Conservation (phyloP, 2,113 vertebrate genomes). For the Rattus norvegicus region DNA sequence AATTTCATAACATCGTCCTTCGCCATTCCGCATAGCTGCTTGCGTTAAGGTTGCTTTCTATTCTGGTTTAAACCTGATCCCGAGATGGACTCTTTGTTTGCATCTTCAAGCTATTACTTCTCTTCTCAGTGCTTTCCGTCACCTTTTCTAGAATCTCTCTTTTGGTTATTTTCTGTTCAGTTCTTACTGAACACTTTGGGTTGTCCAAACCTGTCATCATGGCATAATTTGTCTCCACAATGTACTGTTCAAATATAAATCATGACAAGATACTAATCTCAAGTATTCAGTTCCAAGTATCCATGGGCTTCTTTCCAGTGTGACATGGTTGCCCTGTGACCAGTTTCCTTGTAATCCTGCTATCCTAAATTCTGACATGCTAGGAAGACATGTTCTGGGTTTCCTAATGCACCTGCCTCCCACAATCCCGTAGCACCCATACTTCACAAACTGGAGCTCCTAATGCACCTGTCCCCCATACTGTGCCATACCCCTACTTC, state of each 20-base stretch:
- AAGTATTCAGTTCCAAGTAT: neutral
- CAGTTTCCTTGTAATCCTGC: neutral
- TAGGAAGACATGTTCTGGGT: neutral
- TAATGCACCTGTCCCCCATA: neutral
- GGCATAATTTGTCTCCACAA: neutral
- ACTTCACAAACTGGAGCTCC: neutral
- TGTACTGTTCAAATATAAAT: neutral
- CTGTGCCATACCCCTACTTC: neutral
- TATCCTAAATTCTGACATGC: neutral
- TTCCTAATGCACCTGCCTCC: neutral
- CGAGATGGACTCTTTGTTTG: neutral
- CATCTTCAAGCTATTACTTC: neutral
- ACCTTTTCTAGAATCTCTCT: neutral
- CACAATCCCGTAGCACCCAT: neutral
- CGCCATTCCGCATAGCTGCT: neutral
- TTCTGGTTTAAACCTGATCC: neutral
- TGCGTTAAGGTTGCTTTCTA: conserved; percentile 8
- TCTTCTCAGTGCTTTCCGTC: neutral
- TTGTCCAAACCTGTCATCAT: neutral
- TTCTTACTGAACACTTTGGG: neutral
- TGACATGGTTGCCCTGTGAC: neutral
- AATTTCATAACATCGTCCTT: conserved; percentile 13
- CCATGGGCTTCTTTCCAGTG: neutral
- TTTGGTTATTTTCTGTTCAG: neutral
- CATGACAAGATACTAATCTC: neutral